Conservation (phyloP, 2,888 invertebrate species). For the Tethea ocularis region DNA sequence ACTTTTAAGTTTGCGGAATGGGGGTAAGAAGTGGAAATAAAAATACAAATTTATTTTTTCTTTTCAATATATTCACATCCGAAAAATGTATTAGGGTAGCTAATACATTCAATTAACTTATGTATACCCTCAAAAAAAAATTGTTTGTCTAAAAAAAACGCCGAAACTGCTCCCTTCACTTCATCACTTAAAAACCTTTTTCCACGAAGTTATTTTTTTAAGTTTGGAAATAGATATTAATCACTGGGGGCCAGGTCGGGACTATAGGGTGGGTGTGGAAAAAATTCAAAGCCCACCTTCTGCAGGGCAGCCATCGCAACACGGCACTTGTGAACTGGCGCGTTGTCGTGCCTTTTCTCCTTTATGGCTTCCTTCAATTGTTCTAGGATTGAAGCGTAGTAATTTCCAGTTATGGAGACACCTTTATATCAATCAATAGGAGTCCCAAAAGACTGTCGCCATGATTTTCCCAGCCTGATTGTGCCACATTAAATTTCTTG, state of each 20-base stretch:
- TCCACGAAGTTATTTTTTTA: too few species aligned
- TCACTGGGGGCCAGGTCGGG: background rate
- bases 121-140: too few species aligned
- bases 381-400: conserved; percentile 25
- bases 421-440: conserved; percentile 19
- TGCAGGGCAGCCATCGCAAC: background rate
- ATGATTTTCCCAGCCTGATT: conserved; percentile 75
- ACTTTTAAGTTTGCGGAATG: too few species aligned
- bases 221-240: too few species aligned
- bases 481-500: conserved; percentile 28
- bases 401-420: conserved; percentile 17
- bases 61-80: too few species aligned
- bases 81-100: too few species aligned
- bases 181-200: background rate
- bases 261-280: background rate
- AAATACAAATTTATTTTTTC: too few species aligned
- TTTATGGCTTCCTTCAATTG: conserved; percentile 18
- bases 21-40: too few species aligned
- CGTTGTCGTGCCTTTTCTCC: conserved; percentile 2
- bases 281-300: background rate
- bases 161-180: too few species aligned
- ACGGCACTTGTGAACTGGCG: background rate
- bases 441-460: conserved; percentile 24
- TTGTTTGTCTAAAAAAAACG: too few species aligned
- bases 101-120: too few species aligned